These are phyloP conservation scores for Reinhardtius hippoglossoides DNA, from an alignment of 2,113 vertebrate genomes.

Conservation along the genomic window DNA sequence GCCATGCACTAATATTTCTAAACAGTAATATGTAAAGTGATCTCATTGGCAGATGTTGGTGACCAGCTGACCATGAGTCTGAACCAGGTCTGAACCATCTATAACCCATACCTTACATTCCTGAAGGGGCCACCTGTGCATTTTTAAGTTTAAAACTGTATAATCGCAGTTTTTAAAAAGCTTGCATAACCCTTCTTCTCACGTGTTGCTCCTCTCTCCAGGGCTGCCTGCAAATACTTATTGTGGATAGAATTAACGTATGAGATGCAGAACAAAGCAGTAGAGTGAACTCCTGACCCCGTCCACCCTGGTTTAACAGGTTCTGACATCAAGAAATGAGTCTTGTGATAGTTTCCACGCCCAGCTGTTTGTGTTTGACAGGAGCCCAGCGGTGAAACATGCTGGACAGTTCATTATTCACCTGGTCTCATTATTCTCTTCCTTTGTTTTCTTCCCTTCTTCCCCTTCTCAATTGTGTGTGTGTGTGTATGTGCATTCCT, in stretches of 20 bases:
- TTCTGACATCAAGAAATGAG: constrained; percentile 21
- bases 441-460: not conserved
- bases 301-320: not conserved
- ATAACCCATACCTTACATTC: not conserved
- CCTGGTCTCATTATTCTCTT: constrained; percentile 35
- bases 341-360: constrained; percentile 38
- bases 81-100: too few species aligned
- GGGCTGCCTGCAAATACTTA: not conserved
- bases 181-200: not conserved
- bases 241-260: not conserved
- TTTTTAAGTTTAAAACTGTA: not conserved
- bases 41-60: too few species aligned
- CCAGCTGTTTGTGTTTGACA: constrained; percentile 33
- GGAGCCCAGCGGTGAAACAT: not conserved
- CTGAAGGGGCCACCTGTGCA: not conserved
- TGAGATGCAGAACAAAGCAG: constrained; percentile 19
- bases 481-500: constrained; percentile 21
- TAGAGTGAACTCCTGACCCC: constrained; percentile 34
- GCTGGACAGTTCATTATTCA: not conserved
- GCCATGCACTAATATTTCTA: too few species aligned
- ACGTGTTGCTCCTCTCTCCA: not conserved
- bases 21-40: too few species aligned
- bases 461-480: constrained; percentile 1
- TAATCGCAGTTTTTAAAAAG: not conserved
- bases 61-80: too few species aligned